Percentiles rank a stretch among this genome's conserved stretches.
Evolutionary conservation across 2,113 vertebrate genomes (phyloP).

Genomic region (Catharus minimus): DNA sequence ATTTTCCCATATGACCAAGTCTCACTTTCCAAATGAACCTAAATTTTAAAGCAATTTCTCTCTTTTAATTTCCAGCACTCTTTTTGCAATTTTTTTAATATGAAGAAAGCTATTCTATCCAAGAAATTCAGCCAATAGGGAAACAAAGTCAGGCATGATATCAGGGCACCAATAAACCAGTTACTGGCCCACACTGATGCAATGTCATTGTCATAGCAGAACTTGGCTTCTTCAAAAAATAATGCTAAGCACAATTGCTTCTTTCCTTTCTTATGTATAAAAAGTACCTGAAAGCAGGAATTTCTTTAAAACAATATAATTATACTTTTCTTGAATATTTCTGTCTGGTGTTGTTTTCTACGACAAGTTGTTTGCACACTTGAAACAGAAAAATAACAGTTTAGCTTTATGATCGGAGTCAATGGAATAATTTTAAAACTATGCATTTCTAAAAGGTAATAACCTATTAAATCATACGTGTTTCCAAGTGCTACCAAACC

Average conservation of each 20-base stretch:
- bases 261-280: background rate
- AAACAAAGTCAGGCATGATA: background rate
- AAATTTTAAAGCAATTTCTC: background rate
- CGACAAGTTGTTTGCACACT: background rate
- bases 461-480: background rate
- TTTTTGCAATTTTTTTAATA: background rate
- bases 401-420: background rate
- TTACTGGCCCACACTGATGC: background rate
- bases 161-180: background rate
- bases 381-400: background rate
- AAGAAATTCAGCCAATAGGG: background rate
- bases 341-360: background rate
- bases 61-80: fast-evolving
- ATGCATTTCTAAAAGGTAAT: background rate
- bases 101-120: background rate
- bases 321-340: background rate
- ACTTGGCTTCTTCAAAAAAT: background rate
- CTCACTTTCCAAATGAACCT: background rate
- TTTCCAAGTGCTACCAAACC: background rate
- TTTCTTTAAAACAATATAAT: background rate
- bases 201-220: background rate
- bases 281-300: background rate
- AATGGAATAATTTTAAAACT: background rate
- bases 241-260: background rate
- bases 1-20: background rate